Evolutionary conservation across 1,140 invertebrate species (phyloP).

Genomic region (Oreohelix idahoensis): DNA sequence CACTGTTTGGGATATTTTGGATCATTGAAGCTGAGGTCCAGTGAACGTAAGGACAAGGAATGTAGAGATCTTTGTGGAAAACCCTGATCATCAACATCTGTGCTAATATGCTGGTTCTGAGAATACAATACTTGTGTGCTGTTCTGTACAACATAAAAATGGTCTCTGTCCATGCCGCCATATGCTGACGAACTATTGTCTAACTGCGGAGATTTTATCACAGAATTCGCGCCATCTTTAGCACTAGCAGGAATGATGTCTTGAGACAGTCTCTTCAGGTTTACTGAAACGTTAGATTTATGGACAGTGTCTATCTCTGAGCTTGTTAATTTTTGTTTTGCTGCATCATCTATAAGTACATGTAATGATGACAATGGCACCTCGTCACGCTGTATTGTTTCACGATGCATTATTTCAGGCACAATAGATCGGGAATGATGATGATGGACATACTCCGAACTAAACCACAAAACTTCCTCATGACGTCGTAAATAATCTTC

Average conservation of each 20-base stretch:
- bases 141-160: background rate
- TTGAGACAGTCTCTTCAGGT: background rate
- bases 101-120: background rate
- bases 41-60: background rate
- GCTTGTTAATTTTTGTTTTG: background rate
- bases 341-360: too few relatives aligned
- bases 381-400: too few relatives aligned
- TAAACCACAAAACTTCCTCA: conserved; percentile 59
- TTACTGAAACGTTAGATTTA: background rate
- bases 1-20: conserved; percentile 64
- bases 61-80: background rate
- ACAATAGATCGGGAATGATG: conserved; percentile 50
- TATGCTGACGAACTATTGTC: background rate
- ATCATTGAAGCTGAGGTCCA: conserved; percentile 58
- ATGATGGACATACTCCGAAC: conserved; percentile 53
- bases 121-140: background rate
- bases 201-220: background rate
- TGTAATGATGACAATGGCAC: too few relatives aligned
- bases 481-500: conserved; percentile 54
- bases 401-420: background rate
- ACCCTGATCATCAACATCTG: background rate
- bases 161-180: too few relatives aligned
- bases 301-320: background rate
- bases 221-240: background rate
- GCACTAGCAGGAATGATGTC: background rate